Evolutionary conservation across 2,888 invertebrate species (phyloP), one percentile per base, ranked within the genome.

Genomic region (Tenthredo mesomela): DNA sequence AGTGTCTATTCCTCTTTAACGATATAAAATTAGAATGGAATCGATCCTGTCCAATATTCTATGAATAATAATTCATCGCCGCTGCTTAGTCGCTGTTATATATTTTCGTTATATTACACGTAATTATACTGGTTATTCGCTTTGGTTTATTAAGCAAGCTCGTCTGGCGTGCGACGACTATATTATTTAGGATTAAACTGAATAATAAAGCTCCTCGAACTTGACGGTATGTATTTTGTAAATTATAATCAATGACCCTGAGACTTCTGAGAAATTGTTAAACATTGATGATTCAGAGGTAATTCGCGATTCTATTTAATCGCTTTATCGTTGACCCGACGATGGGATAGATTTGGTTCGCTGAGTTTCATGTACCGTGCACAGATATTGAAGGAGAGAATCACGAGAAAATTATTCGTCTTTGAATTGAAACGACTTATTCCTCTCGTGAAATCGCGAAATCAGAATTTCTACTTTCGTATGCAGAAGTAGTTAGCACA

Each of bases 401-500:
- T 61, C 15, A 73, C 9, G 21, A 9, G 10, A 12, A 25, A 10
- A 43, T 18, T 54, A 73, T 43, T 12, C 43, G 47, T 73, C 25
- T 43, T 5, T 21, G 40, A 73, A 43, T 73, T 43, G 12, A 10
- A 10, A 73, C 21, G 61, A 25, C 12, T 61, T 43, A 25, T 15
- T 25, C 21, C 21, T 43, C 29, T 12, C 15, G 67, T 33, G 18
- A 33, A 67, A 67, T 67, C 15, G 15, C 15, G 33, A 25, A 33
- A 67, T 67, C 3, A 15, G 33, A 67, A 33, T 73, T 43, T 25
- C 43, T n/a, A 33, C n/a, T n/a, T n/a, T n/a, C 37, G 71, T 40
- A 21, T 12, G 71, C 71, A 73, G 43, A 43, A 73, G 21, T 47
- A 73, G 73, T 73, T 73, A 25, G 4, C 73, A 73, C 73, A 21